phyloP scores from a whole-genome alignment of 2,888 invertebrate species.

The Oxytorus armatus region DNA sequence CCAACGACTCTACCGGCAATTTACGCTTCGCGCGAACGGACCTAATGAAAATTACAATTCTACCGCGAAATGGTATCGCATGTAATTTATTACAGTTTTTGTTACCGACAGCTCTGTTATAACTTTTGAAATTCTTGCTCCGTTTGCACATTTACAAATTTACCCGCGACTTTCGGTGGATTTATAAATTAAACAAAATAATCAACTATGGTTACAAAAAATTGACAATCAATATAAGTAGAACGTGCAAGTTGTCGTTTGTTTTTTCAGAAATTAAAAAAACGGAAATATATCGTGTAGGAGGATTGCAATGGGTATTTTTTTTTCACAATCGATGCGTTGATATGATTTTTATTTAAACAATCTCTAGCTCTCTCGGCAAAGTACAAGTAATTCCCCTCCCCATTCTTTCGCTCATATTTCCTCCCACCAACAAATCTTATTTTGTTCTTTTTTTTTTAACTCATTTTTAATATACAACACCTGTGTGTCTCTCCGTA shows the following conservation, averaged over 20 bases:
- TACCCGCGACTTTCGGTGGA: no score
- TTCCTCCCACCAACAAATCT: conserved; percentile 78
- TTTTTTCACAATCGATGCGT: conserved; percentile 50
- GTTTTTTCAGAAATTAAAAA: not conserved
- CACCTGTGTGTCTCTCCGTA: conserved; percentile 70
- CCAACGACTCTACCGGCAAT: no score
- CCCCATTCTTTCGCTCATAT: conserved; percentile 61
- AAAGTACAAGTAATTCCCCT: conserved; percentile 77
- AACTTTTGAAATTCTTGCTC: no score
- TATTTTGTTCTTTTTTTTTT: conserved; percentile 56
- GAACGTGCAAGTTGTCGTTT: not conserved
- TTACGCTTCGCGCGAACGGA: no score
- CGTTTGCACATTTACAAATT: no score
- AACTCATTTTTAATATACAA: conserved; percentile 73
- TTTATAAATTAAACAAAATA: no score
- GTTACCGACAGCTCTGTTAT: no score
- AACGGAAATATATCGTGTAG: conserved; percentile 33
- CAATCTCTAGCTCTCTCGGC: conserved; percentile 76
- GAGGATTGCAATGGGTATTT: conserved; percentile 20
- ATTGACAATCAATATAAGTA: no score
- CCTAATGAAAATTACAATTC: no score
- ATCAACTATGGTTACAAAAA: no score
- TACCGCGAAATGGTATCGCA: no score
- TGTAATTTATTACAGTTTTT: no score
- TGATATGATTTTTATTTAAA: conserved; percentile 80